Evolutionary conservation across 1,140 invertebrate genomes (phyloP).

Genomic region (Conus ventricosus): DNA sequence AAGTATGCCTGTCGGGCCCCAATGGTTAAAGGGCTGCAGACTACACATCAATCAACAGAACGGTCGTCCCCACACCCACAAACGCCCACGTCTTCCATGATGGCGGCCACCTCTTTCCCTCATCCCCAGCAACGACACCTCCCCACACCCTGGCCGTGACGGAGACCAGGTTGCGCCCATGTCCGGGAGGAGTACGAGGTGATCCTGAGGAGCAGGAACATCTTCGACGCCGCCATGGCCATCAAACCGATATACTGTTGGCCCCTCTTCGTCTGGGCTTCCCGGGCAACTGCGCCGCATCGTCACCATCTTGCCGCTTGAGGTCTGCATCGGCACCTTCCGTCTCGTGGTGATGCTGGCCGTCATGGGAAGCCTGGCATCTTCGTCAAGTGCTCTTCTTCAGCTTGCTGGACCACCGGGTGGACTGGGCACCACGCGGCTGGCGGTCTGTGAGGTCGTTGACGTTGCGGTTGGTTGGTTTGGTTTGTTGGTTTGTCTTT

Average conservation of each 20-base stretch:
- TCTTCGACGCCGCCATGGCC: conserved; percentile 20
- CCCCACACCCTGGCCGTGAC: neutral
- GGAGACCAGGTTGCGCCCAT: neutral
- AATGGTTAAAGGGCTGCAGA: neutral
- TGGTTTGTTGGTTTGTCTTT: no score
- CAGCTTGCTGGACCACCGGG: conserved; percentile 44
- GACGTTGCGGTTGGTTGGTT: no score
- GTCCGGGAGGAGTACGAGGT: conserved; percentile 11
- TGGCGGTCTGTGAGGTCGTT: conserved; percentile 51
- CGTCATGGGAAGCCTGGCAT: conserved; percentile 50
- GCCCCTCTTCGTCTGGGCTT: conserved; percentile 50
- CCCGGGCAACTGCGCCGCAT: conserved; percentile 57
- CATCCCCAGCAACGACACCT: neutral
- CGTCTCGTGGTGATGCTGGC: conserved; percentile 54
- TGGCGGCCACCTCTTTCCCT: neutral
- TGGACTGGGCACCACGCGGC: conserved; percentile 48
- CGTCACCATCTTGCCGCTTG: conserved; percentile 55
- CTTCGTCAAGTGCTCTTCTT: conserved; percentile 52
- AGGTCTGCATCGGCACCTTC: conserved; percentile 50
- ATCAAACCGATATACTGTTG: conserved; percentile 62
- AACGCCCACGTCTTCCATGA: neutral
- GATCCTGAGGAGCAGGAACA: neutral
- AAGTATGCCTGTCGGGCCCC: neutral
- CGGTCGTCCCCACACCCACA: neutral
- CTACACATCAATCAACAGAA: neutral